These are phyloP conservation scores for Helicoverpa assulta DNA, from an alignment of 2,888 invertebrate species.

Conservation along the genomic window DNA sequence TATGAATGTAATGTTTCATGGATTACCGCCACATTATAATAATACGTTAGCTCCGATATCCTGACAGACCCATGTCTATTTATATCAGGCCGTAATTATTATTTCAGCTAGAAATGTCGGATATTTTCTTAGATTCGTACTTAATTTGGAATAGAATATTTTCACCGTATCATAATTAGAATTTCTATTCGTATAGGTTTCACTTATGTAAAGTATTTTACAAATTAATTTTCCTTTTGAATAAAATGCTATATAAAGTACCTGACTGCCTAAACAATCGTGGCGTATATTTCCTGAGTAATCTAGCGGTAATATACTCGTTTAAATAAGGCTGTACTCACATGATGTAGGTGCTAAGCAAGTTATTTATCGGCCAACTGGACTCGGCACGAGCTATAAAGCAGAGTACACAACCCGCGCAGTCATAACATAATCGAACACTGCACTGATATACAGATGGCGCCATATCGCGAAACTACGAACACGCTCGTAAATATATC, in stretches of 20 bases:
- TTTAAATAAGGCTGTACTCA: conserved; percentile 66
- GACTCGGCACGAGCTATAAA: conserved; percentile 69
- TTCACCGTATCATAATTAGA: background rate
- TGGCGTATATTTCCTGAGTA: conserved; percentile 21
- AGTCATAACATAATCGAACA: conserved; percentile 66
- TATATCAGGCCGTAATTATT: background rate
- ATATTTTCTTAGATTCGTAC: background rate
- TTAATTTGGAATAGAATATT: background rate
- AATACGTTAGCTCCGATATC: conserved; percentile 33
- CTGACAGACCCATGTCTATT: conserved; percentile 34
- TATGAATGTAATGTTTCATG: conserved; percentile 56
- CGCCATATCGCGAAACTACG: conserved; percentile 73
- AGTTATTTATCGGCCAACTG: conserved; percentile 69
- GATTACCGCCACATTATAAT: conserved; percentile 52
- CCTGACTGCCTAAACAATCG: conserved; percentile 13
- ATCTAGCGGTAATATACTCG: conserved; percentile 50
- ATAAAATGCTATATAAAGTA: background rate
- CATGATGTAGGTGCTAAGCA: conserved; percentile 69
- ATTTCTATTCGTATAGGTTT: background rate
- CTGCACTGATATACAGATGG: conserved; percentile 73
- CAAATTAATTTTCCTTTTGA: no score
- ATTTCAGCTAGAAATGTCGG: conserved; percentile 8
- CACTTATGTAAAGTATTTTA: background rate
- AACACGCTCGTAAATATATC: conserved; percentile 79
- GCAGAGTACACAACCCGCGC: conserved; percentile 61